A percentile compares a stretch with the other conserved stretches of the same genome.
Conservation (phyloP, 2,113 vertebrate genomes). For the Acinonyx jubatus region DNA sequence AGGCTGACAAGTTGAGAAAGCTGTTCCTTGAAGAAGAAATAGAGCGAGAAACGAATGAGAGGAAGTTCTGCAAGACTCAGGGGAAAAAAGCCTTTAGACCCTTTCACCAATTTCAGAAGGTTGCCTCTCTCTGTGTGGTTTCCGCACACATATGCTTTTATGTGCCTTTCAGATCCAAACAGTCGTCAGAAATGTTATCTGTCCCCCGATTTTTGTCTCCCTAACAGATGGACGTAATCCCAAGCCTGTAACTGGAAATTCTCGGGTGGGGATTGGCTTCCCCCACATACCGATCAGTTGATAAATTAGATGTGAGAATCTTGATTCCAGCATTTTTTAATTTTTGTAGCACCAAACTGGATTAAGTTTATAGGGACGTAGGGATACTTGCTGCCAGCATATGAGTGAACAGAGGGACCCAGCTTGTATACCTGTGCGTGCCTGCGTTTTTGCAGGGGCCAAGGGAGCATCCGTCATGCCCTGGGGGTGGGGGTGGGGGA, state of each 20-base stretch:
- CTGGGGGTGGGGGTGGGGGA: no score
- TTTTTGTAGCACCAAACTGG: not conserved
- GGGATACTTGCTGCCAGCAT: no score
- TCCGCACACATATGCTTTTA: not conserved
- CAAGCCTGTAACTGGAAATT: not conserved
- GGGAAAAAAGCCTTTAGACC: fast-evolving
- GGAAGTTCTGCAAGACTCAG: fast-evolving
- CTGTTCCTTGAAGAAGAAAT: not conserved
- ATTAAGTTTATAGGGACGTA: no score
- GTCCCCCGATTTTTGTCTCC: not conserved
- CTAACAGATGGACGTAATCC: not conserved
- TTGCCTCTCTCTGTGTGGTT: fast-evolving
- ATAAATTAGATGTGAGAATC: not conserved
- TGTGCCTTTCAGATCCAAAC: not conserved
- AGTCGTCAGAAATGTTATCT: no score
- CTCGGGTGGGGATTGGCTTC: not conserved
- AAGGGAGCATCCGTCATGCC: not conserved
- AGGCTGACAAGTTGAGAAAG: not conserved
- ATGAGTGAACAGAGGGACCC: not conserved
- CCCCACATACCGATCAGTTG: not conserved
- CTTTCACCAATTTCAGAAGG: fast-evolving
- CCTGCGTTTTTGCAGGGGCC: no score
- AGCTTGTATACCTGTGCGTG: not conserved
- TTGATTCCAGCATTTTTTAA: not conserved
- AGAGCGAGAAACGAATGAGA: not conserved